A percentile compares a stretch with the other conserved stretches of the same genome.
Conservation (phyloP, 1,140 invertebrate genomes). For the Pteromalus puparum region DNA sequence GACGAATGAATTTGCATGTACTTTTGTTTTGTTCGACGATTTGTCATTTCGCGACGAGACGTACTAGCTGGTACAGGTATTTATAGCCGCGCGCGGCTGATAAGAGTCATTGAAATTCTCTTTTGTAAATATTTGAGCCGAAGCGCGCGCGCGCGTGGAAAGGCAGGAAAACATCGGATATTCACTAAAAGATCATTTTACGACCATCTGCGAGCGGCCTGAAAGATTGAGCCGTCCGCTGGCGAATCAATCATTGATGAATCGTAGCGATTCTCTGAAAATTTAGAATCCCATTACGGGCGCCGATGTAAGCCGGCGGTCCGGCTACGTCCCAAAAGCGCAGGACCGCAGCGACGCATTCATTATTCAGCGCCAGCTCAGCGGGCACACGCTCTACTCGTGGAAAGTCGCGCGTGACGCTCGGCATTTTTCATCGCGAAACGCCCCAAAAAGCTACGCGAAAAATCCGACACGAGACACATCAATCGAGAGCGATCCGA, state of each 20-base stretch:
- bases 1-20: constrained; percentile 4
- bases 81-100: too few relatives aligned
- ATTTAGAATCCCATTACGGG: constrained; percentile 36
- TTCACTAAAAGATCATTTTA: neutral
- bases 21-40: too few relatives aligned
- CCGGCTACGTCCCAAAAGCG: neutral
- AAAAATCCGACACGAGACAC: neutral
- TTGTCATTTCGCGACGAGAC: too few relatives aligned
- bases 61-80: too few relatives aligned
- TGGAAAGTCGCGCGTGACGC: constrained; percentile 15
- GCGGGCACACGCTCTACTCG: neutral
- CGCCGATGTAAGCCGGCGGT: neutral
- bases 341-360: neutral
- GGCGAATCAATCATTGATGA: constrained; percentile 15
- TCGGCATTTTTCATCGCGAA: constrained; percentile 23
- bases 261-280: constrained; percentile 11
- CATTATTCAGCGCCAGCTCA: constrained; percentile 32
- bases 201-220: neutral
- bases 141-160: neutral
- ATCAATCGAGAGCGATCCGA: constrained; percentile 16
- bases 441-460: constrained; percentile 19
- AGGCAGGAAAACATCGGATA: neutral
- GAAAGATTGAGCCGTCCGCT: neutral
- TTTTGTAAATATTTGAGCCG: neutral
- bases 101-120: neutral